Evolutionary conservation across 1,140 invertebrate species (phyloP).

Genomic region (Carcinoscorpius rotundicauda): DNA sequence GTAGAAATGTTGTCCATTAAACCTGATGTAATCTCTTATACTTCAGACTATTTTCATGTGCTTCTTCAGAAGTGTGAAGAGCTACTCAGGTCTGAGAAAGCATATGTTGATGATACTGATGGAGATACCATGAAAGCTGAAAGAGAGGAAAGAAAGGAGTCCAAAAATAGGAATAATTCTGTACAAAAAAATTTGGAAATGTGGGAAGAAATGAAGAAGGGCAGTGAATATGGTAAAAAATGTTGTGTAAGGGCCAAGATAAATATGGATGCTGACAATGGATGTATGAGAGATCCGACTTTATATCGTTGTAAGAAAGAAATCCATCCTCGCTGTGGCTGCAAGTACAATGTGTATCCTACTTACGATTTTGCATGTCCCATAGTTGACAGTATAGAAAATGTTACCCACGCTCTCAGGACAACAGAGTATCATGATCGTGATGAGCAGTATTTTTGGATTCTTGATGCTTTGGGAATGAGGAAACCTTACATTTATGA

Average conservation of each 20-base stretch:
- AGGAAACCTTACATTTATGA: conserved; percentile 90
- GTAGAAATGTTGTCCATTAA: conserved; percentile 80
- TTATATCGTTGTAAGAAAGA: conserved; percentile 98
- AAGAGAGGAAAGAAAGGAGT: conserved; percentile 77
- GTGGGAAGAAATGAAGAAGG: conserved; percentile 94
- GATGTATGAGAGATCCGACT: conserved; percentile 96
- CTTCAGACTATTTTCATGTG: conserved; percentile 92
- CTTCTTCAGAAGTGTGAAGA: conserved; percentile 80
- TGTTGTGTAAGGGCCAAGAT: conserved; percentile 96
- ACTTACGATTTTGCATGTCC: conserved; percentile 99
- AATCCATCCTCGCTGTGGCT: conserved; percentile 79
- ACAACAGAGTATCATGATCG: conserved; percentile 98
- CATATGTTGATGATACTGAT: conserved; percentile 94
- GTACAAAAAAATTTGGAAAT: conserved; percentile 72
- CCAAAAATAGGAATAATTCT: conserved; percentile 68
- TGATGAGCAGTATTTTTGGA: conserved; percentile 97
- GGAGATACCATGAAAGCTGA: conserved; percentile 89
- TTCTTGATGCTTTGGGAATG: conserved; percentile 71
- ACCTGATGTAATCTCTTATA: conserved; percentile 86
- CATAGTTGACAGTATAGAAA: conserved; percentile 94
- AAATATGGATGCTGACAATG: conserved; percentile 91
- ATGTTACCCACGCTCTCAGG: conserved; percentile 90
- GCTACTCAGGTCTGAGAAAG: conserved; percentile 73
- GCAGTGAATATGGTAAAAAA: conserved; percentile 57
- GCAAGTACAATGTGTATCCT: conserved; percentile 96